Base-by-base conservation (phyloP, 1,140 invertebrate species). In the Steinernema khuongi region DNA sequence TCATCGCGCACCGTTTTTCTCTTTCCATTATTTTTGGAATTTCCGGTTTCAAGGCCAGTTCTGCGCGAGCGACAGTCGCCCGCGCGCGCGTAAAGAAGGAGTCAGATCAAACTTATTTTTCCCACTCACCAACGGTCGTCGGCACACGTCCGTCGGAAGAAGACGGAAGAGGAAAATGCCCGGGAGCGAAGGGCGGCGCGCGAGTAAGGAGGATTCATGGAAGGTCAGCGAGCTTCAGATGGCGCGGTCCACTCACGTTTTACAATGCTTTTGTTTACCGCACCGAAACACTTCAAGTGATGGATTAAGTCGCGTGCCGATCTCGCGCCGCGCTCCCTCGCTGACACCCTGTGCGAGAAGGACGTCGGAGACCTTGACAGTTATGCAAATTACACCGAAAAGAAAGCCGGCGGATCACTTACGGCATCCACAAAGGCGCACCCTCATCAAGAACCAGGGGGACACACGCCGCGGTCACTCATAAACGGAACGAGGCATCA, bases 1-100 rank as follows among this genome's bases (percentile, higher is more conserved):
- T 60, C 50, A 60, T 60, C 50, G 50, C 50, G 50, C 50, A 60
- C 50, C 50, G 50, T 60, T 60, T 60, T 60, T 60, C 50, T 60
- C 50, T 60, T 60, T 60, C 50, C 50, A 60, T 60, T 60, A 60
- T 60, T 60, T 60, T 60, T 60, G 50, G 50, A 60, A 60, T 60
- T 60, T 60, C 50, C 50, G 50, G 50, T 60, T 60, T 60, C 50
- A 60, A 60, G 50, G 50, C 50, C 50, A 60, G 50, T 60, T 60
- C 50, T 60, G 50, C 50, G 50, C 50, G 50, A 60, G 50, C 50
- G 50, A 11, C 22, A 22, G 26, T 60, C 7, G 50, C 26, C 50
- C 50, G 50, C 50, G 50, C 50, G 50, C 19, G 50, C 50, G 11
- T 26, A 22, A 60, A 11, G 50, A 60, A 11, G 26, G 50, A 17